Conservation (phyloP, 2,888 invertebrate species). For the Myopa tessellatipennis region DNA sequence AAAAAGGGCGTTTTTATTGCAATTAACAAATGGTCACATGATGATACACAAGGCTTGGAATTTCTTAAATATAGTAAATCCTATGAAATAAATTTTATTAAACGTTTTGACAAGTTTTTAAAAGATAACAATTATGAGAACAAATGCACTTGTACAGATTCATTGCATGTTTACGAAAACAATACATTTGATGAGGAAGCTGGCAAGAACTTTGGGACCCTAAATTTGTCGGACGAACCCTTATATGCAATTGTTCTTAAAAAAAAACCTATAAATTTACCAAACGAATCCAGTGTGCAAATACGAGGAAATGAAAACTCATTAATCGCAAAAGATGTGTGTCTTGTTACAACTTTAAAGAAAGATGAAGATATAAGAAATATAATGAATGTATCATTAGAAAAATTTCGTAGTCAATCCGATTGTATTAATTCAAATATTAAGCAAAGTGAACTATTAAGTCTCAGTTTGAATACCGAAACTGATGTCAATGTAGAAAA, state of each 20-base stretch:
- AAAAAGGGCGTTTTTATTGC: conserved; percentile 74
- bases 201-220: conserved; percentile 32
- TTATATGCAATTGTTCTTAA: conserved; percentile 69
- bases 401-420: not conserved
- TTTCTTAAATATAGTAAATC: conserved; percentile 10
- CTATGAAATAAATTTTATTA: conserved; percentile 19
- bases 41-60: conserved; percentile 38
- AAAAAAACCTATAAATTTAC: conserved; percentile 65
- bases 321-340: not conserved
- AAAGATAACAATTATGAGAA: not conserved
- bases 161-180: conserved; percentile 62
- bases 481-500: conserved; percentile 59
- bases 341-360: not conserved
- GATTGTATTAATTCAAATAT: not conserved
- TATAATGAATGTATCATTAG: conserved; percentile 47
- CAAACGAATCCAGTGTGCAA: conserved; percentile 59
- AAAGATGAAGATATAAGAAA: conserved; percentile 42
- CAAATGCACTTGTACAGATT: not conserved
- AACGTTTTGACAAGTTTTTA: conserved; percentile 25
- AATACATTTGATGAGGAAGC: conserved; percentile 58
- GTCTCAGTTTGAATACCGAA: conserved; percentile 48
- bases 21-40: conserved; percentile 73
- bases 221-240: conserved; percentile 52
- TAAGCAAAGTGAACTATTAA: conserved; percentile 40
- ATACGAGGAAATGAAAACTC: conserved; percentile 46